Evolutionary conservation across 2,113 vertebrate genomes (phyloP).

Genomic region (Alexandromys fortis): DNA sequence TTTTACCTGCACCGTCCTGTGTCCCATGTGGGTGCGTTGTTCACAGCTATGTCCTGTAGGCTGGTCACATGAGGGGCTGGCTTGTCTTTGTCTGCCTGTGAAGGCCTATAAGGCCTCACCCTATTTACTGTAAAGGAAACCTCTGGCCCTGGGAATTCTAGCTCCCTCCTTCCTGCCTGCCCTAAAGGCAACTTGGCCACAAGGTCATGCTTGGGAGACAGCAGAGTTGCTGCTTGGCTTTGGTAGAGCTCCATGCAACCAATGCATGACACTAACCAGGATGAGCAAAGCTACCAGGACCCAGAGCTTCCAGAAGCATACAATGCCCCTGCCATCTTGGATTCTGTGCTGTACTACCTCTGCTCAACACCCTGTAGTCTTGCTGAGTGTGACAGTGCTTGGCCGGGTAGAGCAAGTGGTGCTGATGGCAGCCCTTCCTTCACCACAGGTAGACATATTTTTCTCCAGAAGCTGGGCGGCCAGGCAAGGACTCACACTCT

Average conservation of each 20-base stretch:
- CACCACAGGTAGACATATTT: not conserved
- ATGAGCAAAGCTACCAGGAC: not conserved
- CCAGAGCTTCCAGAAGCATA: not conserved
- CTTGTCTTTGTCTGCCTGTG: not conserved
- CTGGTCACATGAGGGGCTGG: not conserved
- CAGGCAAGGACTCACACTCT: not conserved
- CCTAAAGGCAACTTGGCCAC: not conserved
- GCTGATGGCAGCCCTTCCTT: not conserved
- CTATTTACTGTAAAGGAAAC: not conserved
- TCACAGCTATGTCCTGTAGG: not conserved
- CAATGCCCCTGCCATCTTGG: not conserved
- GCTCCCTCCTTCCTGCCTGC: too few relatives aligned
- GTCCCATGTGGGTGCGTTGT: not conserved
- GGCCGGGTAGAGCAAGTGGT: not conserved
- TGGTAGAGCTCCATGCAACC: not conserved
- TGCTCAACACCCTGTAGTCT: not conserved
- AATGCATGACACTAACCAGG: not conserved
- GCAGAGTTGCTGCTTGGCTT: not conserved
- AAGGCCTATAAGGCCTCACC: not conserved
- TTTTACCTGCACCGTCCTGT: not conserved
- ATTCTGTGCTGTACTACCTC: not conserved
- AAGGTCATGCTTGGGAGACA: rapidly evolving
- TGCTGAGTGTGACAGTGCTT: not conserved
- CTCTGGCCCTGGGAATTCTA: not conserved
- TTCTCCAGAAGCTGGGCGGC: not conserved